Evolutionary conservation across 2,797 vertebrate species (phyloP).

Genomic region (Sebastes taczanowskii): DNA sequence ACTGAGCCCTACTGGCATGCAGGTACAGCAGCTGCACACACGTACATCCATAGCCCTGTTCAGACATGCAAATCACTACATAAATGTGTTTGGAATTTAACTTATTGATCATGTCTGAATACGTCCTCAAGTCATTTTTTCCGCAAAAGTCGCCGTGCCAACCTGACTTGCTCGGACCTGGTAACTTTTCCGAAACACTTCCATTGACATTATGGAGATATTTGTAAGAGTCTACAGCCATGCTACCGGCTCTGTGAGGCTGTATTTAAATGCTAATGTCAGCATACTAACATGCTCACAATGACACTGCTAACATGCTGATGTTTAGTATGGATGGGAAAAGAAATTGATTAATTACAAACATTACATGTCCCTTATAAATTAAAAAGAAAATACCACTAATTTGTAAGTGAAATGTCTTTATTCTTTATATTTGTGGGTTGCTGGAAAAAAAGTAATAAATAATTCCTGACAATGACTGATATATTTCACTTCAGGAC

Average conservation of each 20-base stretch:
- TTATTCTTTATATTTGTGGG: too few species aligned
- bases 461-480: too few species aligned
- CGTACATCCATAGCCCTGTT: not conserved
- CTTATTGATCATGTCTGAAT: not conserved
- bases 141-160: not conserved
- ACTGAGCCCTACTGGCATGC: constrained; percentile 81
- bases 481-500: too few species aligned
- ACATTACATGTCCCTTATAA: too few species aligned
- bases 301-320: not conserved
- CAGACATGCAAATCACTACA: not conserved
- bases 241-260: not conserved
- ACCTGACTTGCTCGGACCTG: not conserved
- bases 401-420: too few species aligned
- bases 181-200: not conserved
- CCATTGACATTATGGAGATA: not conserved
- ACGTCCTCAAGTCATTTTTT: not conserved
- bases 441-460: too few species aligned
- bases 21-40: constrained; percentile 69
- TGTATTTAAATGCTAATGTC: not conserved
- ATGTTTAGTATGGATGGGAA: not conserved
- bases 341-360: too few species aligned
- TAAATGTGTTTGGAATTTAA: not conserved
- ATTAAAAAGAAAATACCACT: too few species aligned
- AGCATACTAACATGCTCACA: not conserved
- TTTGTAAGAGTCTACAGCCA: not conserved